Evolutionary conservation across 2,888 invertebrate species (phyloP).

Genomic region (Fragum fragum): DNA sequence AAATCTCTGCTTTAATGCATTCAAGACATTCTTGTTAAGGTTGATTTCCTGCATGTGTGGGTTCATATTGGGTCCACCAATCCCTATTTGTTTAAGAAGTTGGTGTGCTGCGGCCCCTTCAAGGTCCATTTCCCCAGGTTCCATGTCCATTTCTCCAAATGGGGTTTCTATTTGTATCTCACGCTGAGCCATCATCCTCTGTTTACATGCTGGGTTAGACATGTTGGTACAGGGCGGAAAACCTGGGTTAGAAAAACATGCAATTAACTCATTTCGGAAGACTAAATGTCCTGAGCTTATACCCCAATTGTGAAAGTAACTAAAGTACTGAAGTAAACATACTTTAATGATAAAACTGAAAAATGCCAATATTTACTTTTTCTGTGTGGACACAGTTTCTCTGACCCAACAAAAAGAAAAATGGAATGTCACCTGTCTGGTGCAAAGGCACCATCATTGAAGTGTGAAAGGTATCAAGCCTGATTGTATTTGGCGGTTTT

Average conservation of each 20-base stretch:
- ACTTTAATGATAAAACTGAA: too few relatives aligned
- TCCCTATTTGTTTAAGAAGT: conserved; percentile 41
- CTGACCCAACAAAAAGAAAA: too few relatives aligned
- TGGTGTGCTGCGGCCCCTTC: conserved; percentile 54
- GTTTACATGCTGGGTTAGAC: conserved; percentile 52
- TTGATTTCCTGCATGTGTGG: conserved; percentile 55
- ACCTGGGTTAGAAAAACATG: conserved; percentile 6
- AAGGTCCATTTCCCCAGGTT: conserved; percentile 59
- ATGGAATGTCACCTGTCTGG: too few relatives aligned
- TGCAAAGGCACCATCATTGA: too few relatives aligned
- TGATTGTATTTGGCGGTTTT: too few relatives aligned
- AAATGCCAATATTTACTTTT: too few relatives aligned
- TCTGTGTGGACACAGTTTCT: too few relatives aligned
- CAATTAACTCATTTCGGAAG: neutral
- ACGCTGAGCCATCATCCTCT: conserved; percentile 36
- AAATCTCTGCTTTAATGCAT: conserved; percentile 50
- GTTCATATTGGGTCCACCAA: conserved; percentile 24
- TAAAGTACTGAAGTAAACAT: too few relatives aligned
- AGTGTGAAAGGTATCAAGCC: too few relatives aligned
- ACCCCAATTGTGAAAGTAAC: too few relatives aligned
- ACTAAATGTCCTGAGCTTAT: too few relatives aligned
- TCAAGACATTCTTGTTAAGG: conserved; percentile 48
- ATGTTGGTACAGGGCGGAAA: conserved; percentile 40
- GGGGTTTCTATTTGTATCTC: conserved; percentile 56
- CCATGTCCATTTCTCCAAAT: conserved; percentile 59